phyloP scores from a whole-genome alignment of 2,797 vertebrate genomes.

The Glossophaga mutica region DNA sequence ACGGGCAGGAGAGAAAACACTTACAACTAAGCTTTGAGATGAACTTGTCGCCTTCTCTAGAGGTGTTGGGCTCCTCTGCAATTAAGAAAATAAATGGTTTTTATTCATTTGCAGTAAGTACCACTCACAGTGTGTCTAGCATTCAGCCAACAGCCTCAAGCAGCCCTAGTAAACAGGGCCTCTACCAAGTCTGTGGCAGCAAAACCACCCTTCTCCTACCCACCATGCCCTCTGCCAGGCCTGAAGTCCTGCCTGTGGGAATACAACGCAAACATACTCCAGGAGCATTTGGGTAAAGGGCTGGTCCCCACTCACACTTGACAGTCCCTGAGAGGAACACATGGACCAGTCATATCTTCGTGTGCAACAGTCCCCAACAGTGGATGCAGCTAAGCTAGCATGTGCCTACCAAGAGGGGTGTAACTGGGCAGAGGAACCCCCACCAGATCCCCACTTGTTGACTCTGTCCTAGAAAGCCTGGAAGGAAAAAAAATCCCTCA shows the following conservation, averaged over 20 bases:
- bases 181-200: background rate
- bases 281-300: background rate
- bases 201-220: background rate
- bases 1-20: background rate
- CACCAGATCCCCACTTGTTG: background rate
- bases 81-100: background rate
- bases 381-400: background rate
- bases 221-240: background rate
- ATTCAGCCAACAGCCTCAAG: background rate
- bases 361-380: background rate
- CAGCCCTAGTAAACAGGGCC: background rate
- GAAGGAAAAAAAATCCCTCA: background rate
- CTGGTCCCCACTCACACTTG: background rate
- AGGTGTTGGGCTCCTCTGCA: background rate
- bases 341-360: background rate
- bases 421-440: background rate
- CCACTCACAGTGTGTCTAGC: background rate
- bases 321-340: background rate
- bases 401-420: background rate
- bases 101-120: background rate
- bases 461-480: background rate
- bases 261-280: background rate
- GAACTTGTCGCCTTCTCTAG: background rate
- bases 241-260: background rate
- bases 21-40: background rate